A percentile compares a stretch with the other conserved stretches of the same genome.
These are phyloP conservation scores for Molossus alvarezi DNA, from an alignment of 2,797 vertebrate genomes.

Conservation along the genomic window DNA sequence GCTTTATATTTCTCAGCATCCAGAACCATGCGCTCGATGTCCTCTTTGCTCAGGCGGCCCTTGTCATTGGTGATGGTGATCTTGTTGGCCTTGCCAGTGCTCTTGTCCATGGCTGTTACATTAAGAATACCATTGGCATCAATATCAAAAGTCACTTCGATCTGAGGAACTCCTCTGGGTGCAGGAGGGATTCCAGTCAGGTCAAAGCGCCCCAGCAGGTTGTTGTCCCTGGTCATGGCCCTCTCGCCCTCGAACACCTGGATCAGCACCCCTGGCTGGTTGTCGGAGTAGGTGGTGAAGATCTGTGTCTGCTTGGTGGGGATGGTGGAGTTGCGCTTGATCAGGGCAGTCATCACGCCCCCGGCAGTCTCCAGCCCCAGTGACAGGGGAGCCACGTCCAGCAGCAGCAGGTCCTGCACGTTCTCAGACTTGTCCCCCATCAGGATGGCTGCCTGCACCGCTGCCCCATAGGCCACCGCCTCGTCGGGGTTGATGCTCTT, in stretches of 20 bases:
- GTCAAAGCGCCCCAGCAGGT: slow-evolving; percentile 94
- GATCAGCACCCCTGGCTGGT: slow-evolving; percentile 95
- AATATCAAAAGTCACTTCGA: slow-evolving; percentile 95
- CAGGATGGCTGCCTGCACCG: slow-evolving; percentile 95
- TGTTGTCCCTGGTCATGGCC: slow-evolving; percentile 95
- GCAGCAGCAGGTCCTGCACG: slow-evolving; percentile 94
- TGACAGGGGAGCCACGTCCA: slow-evolving; percentile 94
- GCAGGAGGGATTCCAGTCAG: slow-evolving; percentile 93
- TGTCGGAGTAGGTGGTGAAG: slow-evolving; percentile 95
- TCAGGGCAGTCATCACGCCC: slow-evolving; percentile 94
- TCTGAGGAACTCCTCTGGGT: slow-evolving; percentile 94
- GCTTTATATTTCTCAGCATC: slow-evolving; percentile 91
- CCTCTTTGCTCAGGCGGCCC: slow-evolving; percentile 93
- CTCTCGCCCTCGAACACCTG: slow-evolving; percentile 95
- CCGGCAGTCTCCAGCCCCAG: slow-evolving; percentile 95
- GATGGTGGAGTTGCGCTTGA: slow-evolving; percentile 96
- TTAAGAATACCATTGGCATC: slow-evolving; percentile 95
- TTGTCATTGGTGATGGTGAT: slow-evolving; percentile 97
- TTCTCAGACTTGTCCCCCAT: slow-evolving; percentile 94
- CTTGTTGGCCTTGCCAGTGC: slow-evolving; percentile 95
- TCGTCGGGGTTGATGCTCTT: slow-evolving; percentile 96
- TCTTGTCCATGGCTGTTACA: slow-evolving; percentile 94
- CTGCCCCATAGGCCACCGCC: slow-evolving; percentile 95
- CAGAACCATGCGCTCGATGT: slow-evolving; percentile 92
- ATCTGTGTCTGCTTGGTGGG: slow-evolving; percentile 95